These are phyloP conservation scores for Aeoliscus strigatus DNA, from an alignment of 2,797 vertebrate genomes.

Conservation along the genomic window DNA sequence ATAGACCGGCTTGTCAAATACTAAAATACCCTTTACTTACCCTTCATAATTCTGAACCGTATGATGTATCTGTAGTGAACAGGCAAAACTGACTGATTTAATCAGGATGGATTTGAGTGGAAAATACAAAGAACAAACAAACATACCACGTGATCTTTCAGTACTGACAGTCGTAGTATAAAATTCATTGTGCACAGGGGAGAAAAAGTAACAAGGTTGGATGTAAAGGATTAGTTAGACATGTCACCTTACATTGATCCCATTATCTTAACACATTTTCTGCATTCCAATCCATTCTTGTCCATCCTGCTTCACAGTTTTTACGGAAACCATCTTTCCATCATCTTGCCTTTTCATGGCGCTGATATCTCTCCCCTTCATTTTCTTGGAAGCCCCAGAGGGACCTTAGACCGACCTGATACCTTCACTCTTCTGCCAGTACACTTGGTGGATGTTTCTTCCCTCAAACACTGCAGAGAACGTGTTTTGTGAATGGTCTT, in stretches of 20 bases:
- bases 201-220: slow-evolving; percentile 2
- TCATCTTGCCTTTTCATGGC: slow-evolving; percentile 9
- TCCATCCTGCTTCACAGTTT: slow-evolving; percentile 8
- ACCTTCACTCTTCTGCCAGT: slow-evolving; percentile 16
- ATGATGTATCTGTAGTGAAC: too few relatives aligned
- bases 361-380: background rate
- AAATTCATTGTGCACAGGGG: background rate
- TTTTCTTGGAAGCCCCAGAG: slow-evolving; percentile 23
- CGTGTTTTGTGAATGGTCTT: slow-evolving; percentile 12
- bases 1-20: slow-evolving; percentile 18
- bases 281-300: slow-evolving; percentile 6
- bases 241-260: slow-evolving; percentile 6
- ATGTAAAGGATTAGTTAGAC: background rate
- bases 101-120: too few relatives aligned
- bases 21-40: background rate
- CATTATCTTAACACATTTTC: slow-evolving; percentile 7
- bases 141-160: background rate
- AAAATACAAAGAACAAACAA: too few relatives aligned
- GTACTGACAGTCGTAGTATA: background rate
- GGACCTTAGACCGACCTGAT: slow-evolving; percentile 5
- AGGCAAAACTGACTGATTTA: too few relatives aligned
- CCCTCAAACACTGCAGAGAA: slow-evolving; percentile 12
- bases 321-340: slow-evolving; percentile 12
- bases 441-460: slow-evolving; percentile 25
- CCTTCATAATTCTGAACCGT: background rate